These are phyloP conservation scores for Gari tellinella DNA, from an alignment of 2,888 invertebrate genomes.

Conservation along the genomic window DNA sequence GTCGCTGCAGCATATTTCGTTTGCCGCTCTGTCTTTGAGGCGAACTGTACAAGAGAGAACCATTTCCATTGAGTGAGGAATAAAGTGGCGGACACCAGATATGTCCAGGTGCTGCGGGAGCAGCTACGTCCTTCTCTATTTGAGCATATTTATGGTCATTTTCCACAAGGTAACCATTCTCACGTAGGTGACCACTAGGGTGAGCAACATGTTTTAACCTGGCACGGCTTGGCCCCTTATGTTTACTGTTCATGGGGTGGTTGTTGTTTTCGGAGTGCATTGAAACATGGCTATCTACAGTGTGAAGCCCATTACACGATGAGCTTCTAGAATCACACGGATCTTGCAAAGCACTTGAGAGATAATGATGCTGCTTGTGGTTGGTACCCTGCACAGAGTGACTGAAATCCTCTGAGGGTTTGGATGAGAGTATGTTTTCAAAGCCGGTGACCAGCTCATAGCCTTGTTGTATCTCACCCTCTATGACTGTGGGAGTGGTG, in stretches of 20 bases:
- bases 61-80: conserved; percentile 17
- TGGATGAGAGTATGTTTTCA: conserved; percentile 48
- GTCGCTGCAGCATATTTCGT: conserved; percentile 56
- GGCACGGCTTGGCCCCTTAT: no score
- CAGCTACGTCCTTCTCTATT: conserved; percentile 10
- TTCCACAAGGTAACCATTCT: conserved; percentile 34
- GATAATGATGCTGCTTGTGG: conserved; percentile 20
- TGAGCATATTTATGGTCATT: conserved; percentile 10
- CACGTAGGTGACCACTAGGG: conserved; percentile 13
- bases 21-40: conserved; percentile 37
- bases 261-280: no score
- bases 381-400: not conserved
- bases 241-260: no score
- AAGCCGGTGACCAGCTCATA: conserved; percentile 66
- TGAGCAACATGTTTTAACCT: no score
- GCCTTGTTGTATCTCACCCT: conserved; percentile 64
- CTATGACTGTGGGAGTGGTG: conserved; percentile 68
- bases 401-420: conserved; percentile 4
- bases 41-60: conserved; percentile 12
- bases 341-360: conserved; percentile 14
- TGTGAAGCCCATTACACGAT: conserved; percentile 22
- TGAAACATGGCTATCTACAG: conserved; percentile 13
- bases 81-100: conserved; percentile 23
- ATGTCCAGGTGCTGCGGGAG: conserved; percentile 52
- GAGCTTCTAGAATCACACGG: conserved; percentile 26